phyloP scores from a whole-genome alignment of 2,888 invertebrate genomes.

The Cosmia pyralina region DNA sequence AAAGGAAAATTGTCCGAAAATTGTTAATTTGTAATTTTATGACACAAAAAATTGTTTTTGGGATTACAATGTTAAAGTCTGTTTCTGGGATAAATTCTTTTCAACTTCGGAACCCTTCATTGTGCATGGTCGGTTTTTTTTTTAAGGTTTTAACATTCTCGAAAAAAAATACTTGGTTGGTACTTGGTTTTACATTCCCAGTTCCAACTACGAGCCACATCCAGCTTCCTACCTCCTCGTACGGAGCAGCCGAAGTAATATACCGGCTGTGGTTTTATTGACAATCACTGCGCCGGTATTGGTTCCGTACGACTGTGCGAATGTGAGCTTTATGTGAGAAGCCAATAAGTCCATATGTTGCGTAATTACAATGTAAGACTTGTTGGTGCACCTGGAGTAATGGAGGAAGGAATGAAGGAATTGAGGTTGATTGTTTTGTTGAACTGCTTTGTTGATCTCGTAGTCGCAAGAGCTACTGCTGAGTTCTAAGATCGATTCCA shows the following conservation, averaged over 20 bases:
- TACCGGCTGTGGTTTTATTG: slow-evolving; percentile 58
- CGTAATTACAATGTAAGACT: slow-evolving; percentile 26
- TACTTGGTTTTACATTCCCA: neutral
- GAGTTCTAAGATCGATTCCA: neutral
- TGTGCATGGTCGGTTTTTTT: neutral
- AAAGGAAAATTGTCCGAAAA: too few relatives aligned
- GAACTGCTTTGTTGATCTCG: neutral
- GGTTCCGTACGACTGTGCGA: slow-evolving; percentile 31
- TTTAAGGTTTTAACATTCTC: neutral
- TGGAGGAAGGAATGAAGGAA: neutral
- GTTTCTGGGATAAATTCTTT: too few relatives aligned
- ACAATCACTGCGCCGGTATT: slow-evolving; percentile 58
- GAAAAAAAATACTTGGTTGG: neutral
- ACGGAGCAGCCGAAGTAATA: slow-evolving; percentile 38
- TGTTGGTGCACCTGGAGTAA: neutral
- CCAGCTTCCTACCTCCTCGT: slow-evolving; percentile 7
- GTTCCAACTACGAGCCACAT: slow-evolving; percentile 15
- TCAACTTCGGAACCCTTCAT: too few relatives aligned
- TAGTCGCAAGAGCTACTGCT: neutral
- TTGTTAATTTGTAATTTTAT: too few relatives aligned
- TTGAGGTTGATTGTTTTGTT: neutral
- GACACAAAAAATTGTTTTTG: too few relatives aligned
- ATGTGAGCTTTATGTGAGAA: slow-evolving; percentile 25
- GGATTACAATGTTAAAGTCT: too few relatives aligned
- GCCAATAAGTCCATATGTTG: slow-evolving; percentile 14